phyloP scores from a whole-genome alignment of 2,888 invertebrate species.

The Erebia aethiops region DNA sequence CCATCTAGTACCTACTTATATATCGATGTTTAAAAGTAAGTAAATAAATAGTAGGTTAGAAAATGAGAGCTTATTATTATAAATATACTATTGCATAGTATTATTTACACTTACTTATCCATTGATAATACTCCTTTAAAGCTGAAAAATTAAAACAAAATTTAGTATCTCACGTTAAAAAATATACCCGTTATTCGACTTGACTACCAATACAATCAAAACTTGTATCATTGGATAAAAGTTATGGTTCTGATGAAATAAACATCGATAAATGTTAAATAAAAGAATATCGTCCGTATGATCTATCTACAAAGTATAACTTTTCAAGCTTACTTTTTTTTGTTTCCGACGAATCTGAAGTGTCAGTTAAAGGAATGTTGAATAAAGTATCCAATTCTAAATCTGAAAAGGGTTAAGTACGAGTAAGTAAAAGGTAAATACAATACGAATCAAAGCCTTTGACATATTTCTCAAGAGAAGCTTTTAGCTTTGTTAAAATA shows the following conservation, averaged over 20 bases:
- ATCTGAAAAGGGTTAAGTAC: conserved; percentile 29
- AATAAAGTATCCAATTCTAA: conserved; percentile 30
- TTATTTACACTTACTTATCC: conserved; percentile 38
- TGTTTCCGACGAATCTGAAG: conserved; percentile 30
- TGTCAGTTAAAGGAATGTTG: conserved; percentile 26
- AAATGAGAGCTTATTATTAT: neutral
- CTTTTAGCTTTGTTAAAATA: too few species aligned
- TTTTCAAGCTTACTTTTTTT: conserved; percentile 27
- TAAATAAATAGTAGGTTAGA: neutral
- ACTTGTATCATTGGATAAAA: too few species aligned
- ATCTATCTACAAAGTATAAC: neutral
- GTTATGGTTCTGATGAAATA: too few species aligned
- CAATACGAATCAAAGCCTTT: neutral
- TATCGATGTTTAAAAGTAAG: too few species aligned
- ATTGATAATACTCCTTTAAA: conserved; percentile 41
- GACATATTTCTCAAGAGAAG: neutral
- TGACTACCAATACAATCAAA: too few species aligned
- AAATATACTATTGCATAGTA: too few species aligned
- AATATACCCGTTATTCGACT: too few species aligned
- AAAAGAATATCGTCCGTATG: too few species aligned
- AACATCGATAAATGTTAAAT: too few species aligned
- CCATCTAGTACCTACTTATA: too few species aligned
- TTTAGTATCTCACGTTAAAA: too few species aligned
- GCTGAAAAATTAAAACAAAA: conserved; percentile 39
- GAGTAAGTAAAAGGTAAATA: neutral